Base-by-base conservation (phyloP, 2,888 invertebrate species). In the Syrphus vitripennis region DNA sequence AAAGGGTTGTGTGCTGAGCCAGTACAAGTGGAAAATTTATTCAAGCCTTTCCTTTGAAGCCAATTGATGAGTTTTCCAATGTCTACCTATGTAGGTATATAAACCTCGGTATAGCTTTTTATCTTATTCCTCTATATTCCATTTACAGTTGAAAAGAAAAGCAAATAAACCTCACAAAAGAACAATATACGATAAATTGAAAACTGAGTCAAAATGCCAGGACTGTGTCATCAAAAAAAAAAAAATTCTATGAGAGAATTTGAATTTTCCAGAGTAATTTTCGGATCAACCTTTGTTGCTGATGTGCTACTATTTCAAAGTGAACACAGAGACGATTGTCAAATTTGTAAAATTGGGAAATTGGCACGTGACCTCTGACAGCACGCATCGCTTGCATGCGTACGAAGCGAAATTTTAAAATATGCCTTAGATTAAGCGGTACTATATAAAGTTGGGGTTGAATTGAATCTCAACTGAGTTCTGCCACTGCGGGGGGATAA, bases 41-140 rank as follows among this genome's bases (percentile, higher is more conserved):
- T 82, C 86, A 86, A 86, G 86, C 86, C 86, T 86, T 86, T 82
- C 77, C 82, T 86, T 86, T 86, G 86, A 86, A 86, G 86, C 77
- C 82, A 86, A 86, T 74, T 82, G 82, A 86, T 78, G 72, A 82
- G 69, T 71, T 74, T 61, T 65, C 29, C 65, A 29, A 31, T 45
- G 65, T 14, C 24, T 55, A 19, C 14, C 48, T 61, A 12, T 75
- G 24, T 24, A 61, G 4, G 7, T 31, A 59, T 3, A 7, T 19
- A 16, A n/a, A n/a, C n/a, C n/a, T n/a, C n/a, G n/a, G n/a, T 37
- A 37, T 9, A 53, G 24, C 45, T 16, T 74, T 59, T 45, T 59
- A 59, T 77, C 70, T 42, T 37, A 37, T 21, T 24, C 53, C 42
- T 67, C 21, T 50, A 34, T 34, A 37, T 63, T 42, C 42, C 26